phyloP scores from a whole-genome alignment of 2,888 invertebrate genomes.

The Lasioglossum lativentre region DNA sequence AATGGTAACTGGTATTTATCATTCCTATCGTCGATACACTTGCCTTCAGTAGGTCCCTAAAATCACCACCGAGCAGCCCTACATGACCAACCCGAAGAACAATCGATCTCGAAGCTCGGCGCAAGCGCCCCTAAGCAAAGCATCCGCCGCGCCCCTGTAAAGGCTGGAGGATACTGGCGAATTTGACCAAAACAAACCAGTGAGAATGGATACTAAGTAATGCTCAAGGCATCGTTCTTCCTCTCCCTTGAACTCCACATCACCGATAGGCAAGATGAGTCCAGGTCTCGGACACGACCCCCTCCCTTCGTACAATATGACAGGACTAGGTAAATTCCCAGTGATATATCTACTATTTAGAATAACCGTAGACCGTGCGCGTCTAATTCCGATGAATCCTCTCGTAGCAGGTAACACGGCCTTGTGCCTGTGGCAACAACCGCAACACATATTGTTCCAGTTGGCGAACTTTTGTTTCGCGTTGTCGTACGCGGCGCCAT shows the following conservation, averaged over 20 bases:
- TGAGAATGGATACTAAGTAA: slow-evolving; percentile 55
- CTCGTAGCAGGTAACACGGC: slow-evolving; percentile 75
- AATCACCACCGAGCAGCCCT: background rate
- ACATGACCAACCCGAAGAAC: slow-evolving; percentile 1
- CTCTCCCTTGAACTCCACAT: slow-evolving; percentile 24
- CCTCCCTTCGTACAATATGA: slow-evolving; percentile 79
- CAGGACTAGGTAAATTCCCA: slow-evolving; percentile 76
- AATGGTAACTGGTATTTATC: background rate
- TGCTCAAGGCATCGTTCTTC: slow-evolving; percentile 23
- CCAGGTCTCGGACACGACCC: slow-evolving; percentile 82
- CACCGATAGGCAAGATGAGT: slow-evolving; percentile 75
- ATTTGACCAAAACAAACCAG: slow-evolving; percentile 58
- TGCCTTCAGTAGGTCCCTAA: slow-evolving; percentile 6
- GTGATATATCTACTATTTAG: background rate
- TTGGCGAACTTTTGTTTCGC: slow-evolving; percentile 92
- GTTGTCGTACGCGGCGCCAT: slow-evolving; percentile 92
- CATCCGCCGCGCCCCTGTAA: slow-evolving; percentile 51
- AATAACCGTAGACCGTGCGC: background rate
- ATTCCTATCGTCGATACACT: slow-evolving; percentile 6
- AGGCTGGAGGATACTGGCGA: slow-evolving; percentile 25
- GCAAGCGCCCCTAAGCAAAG: slow-evolving; percentile 47
- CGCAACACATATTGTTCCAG: slow-evolving; percentile 91
- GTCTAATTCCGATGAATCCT: background rate
- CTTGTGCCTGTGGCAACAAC: slow-evolving; percentile 87
- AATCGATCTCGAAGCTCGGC: slow-evolving; percentile 46